phyloP scores from a whole-genome alignment of 2,113 vertebrate genomes.

The Orcinus orca region DNA sequence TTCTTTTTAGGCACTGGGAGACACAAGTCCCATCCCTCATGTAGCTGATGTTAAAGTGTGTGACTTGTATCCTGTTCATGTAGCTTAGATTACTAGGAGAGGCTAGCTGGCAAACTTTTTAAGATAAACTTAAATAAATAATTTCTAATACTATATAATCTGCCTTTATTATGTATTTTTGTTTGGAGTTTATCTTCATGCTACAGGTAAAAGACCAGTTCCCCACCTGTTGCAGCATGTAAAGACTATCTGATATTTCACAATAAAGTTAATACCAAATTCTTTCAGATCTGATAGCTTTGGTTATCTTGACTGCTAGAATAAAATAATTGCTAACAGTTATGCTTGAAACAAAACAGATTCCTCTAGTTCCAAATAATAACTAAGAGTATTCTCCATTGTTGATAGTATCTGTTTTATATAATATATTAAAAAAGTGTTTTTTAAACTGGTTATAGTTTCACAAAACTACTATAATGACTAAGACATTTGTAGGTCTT shows the following conservation, averaged over 20 bases:
- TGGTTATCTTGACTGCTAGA: slow-evolving; percentile 28
- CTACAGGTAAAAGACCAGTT: neutral
- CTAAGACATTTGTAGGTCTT: slow-evolving; percentile 4
- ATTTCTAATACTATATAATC: neutral
- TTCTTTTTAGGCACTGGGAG: neutral
- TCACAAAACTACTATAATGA: neutral
- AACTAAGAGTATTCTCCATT: neutral
- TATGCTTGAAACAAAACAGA: slow-evolving; percentile 24
- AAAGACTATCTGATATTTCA: slow-evolving; percentile 47
- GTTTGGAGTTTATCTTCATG: neutral
- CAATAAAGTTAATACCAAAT: slow-evolving; percentile 37
- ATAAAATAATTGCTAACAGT: neutral
- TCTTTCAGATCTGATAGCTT: slow-evolving; percentile 29
- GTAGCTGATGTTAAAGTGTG: neutral
- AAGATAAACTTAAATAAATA: neutral
- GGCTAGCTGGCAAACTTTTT: neutral
- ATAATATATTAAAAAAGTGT: neutral
- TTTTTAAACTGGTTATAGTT: neutral
- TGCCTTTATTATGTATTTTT: neutral
- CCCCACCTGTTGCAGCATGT: neutral
- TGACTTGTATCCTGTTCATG: neutral
- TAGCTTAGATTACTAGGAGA: neutral
- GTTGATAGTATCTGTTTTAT: neutral
- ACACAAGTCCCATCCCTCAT: neutral
- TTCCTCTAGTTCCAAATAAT: neutral